Conservation (phyloP, 2,113 vertebrate genomes). For the Alethe castanea region DNA sequence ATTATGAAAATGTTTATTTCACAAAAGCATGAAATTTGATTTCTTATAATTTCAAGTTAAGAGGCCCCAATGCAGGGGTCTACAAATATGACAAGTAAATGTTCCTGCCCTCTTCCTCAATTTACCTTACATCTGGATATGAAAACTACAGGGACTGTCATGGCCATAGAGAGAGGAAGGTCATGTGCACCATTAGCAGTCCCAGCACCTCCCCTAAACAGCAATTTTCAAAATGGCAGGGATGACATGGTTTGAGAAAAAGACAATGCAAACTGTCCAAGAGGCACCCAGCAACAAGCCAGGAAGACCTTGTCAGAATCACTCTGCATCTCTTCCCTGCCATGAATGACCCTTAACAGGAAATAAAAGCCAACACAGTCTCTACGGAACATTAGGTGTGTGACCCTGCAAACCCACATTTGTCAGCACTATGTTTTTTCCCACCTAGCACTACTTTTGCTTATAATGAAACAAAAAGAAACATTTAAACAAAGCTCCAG, state of each 20-base stretch:
- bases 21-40: background rate
- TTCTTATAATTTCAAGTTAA: background rate
- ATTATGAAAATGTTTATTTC: background rate
- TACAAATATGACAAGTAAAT: background rate
- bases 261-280: background rate
- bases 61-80: background rate
- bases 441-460: background rate
- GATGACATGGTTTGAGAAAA: background rate
- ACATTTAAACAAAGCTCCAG: background rate
- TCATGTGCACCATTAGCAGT: rapidly evolving
- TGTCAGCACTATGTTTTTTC: background rate
- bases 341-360: rapidly evolving
- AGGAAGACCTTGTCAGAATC: background rate
- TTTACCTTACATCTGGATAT: background rate
- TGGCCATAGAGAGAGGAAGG: rapidly evolving
- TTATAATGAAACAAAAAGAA: background rate
- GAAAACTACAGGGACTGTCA: background rate
- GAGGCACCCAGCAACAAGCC: rapidly evolving
- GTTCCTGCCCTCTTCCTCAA: background rate
- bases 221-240: background rate
- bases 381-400: background rate
- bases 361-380: background rate
- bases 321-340: background rate
- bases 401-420: rapidly evolving
- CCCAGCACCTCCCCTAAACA: background rate